Evolutionary conservation across 2,113 vertebrate species (phyloP).

Genomic region (Hyperoodon ampullatus): DNA sequence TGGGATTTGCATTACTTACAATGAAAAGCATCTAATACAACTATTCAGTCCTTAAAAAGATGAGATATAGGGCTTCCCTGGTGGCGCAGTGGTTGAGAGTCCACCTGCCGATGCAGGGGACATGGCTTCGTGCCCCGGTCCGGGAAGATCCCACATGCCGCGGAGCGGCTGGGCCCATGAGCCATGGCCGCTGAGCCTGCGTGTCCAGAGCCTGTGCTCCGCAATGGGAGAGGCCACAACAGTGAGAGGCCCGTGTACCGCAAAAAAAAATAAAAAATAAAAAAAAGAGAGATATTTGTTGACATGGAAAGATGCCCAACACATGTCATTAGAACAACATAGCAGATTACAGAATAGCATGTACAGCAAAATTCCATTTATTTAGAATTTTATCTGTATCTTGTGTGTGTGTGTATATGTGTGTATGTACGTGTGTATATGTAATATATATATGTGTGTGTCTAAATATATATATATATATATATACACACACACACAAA

Average conservation of each 20-base stretch:
- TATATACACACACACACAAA: accelerated
- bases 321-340: background rate
- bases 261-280: background rate
- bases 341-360: background rate
- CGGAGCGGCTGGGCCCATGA: too few species aligned
- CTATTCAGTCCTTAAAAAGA: constrained; percentile 16
- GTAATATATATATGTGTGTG: background rate
- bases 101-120: too few species aligned
- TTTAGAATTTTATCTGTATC: background rate
- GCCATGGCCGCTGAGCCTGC: too few species aligned
- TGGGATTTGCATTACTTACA: background rate
- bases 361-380: background rate
- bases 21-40: background rate
- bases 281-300: background rate
- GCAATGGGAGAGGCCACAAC: too few species aligned
- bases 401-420: background rate
- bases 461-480: background rate
- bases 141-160: too few species aligned
- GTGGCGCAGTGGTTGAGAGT: too few species aligned
- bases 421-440: background rate
- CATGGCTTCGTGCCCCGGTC: too few species aligned
- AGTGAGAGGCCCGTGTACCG: too few species aligned
- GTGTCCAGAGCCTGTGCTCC: too few species aligned
- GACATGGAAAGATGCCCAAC: background rate
- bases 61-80: background rate